Evolutionary conservation across 2,113 vertebrate species (phyloP), one percentile per base, ranked within the genome.

Genomic region (Halichoerus grypus): DNA sequence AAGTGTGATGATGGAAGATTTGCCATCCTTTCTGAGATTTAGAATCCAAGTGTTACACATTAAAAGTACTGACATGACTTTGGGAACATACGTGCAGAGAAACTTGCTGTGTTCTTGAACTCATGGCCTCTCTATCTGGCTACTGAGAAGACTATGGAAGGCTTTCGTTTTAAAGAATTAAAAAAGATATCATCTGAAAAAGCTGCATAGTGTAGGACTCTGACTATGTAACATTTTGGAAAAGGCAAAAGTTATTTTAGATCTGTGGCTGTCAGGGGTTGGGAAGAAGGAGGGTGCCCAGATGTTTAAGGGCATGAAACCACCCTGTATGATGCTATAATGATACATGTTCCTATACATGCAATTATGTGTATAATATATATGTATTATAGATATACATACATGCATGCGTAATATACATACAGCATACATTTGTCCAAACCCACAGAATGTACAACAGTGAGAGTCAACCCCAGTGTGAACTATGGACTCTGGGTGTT

Each of bases 51-150:
- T 39, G 2, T 59, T 42, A 9, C 16, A 28, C 6, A 5, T 55
- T n/a, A 42, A 42, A 15, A 46, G 55, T 46, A 16, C 7, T 5
- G 36, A n/a, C 36, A 3, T 3, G 19, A 5, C 1, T 0, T 3
- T 81, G 86, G 28, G 4, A 39, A 53, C 4, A 28, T 18, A n/a
- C 21, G 36, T 0, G 1, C 3, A 19, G 42, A 36, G 61, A 69
- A 63, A 39, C 2, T 4, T 42, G 4, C 5, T 19, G 9, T 24
- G 49, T 94, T 84, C 93, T 42, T 88, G 28, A 11, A 33, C 49
- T 22, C 36, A 28, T 63, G 16, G 22, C 0, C 4, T 26, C 1
- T 77, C 39, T 93, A 9, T 77, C 15, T 61, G 39, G 67, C 55
- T 74, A 21, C 1, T 4, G 7, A 83, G 3, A 42, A 28, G 8